Evolutionary conservation across 2,888 invertebrate species (phyloP).

Genomic region (Pharmacophagus antenor): DNA sequence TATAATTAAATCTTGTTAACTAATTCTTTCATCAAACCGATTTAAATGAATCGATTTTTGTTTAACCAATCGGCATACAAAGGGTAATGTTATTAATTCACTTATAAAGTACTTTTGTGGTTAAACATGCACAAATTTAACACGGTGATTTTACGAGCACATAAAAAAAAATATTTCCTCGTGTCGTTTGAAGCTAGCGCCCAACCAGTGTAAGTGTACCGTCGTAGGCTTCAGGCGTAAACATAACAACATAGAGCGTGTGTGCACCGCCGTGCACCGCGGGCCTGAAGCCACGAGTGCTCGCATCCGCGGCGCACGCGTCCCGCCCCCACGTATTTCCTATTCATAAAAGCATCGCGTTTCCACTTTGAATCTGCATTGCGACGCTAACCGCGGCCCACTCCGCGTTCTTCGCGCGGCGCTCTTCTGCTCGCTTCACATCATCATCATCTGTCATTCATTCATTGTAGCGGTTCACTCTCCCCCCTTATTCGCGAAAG

Average conservation of each 20-base stretch:
- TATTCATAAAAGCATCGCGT: constrained; percentile 49
- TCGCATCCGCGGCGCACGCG: not conserved
- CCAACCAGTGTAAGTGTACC: not conserved
- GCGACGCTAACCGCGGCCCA: constrained; percentile 33
- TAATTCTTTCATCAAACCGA: too few species aligned
- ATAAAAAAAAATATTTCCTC: too few species aligned
- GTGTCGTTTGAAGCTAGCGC: not conserved
- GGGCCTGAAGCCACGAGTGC: not conserved
- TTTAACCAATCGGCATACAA: too few species aligned
- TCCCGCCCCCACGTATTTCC: constrained; percentile 38
- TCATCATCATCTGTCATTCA: not conserved
- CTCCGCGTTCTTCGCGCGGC: constrained; percentile 2
- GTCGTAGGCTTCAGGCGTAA: not conserved
- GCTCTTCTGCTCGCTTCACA: not conserved
- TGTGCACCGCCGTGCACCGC: not conserved
- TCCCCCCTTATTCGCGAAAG: not conserved
- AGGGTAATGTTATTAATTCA: too few species aligned
- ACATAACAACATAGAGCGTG: not conserved
- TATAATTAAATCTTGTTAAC: too few species aligned
- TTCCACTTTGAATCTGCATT: constrained; percentile 44
- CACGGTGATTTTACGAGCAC: too few species aligned
- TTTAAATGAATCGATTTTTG: too few species aligned
- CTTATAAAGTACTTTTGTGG: too few species aligned
- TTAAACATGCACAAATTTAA: too few species aligned
- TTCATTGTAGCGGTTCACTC: not conserved